Evolutionary conservation across 2,888 invertebrate genomes (phyloP), one percentile per base, ranked within the genome.

Genomic region (Orthonevra nobilis): DNA sequence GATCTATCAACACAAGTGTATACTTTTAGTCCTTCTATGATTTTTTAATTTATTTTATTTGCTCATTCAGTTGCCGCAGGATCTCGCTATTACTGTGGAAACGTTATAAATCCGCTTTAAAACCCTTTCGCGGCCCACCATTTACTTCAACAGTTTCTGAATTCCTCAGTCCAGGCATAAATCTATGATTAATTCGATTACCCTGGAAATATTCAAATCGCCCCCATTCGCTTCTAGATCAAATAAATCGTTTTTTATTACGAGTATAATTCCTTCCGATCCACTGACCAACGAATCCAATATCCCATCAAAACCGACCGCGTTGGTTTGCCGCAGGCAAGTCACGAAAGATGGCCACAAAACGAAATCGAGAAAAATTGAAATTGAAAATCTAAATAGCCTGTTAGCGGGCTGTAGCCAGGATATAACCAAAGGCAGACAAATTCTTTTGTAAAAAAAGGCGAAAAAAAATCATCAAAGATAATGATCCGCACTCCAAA

Each of bases 401-500:
- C 70, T 36, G 46, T 70, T 56, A 58, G 70, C 28, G n/a, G n/a
- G 40, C 17, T 17, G 40, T 26, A 68, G 12, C 54, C 30, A 50
- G 48, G 23, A 23, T 5, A 36, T 48, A 48, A 17, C 64, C 64
- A 64, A 64, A 64, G 42, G 64, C 52, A 52, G 64, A 64, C 26
- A 42, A 56, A 42, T 44, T 56, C 44, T 32, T n/a, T n/a, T 38
- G n/a, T 23, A 9, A 26, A 26, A 34, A n/a, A 15, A 30, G n/a
- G n/a, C n/a, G n/a, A n/a, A 46, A 56, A 23, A 38, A 56, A 73
- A 61, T 68, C 73, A 73, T 79, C 79, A 79, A 79, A 79, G 79
- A 79, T 79, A 68, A 77, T 77, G 79, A 73, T 73, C 66, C 79
- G 79, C 73, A 38, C 46, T 61, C 61, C 73, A 68, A 73, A 66